Evolutionary conservation across 2,113 vertebrate species (phyloP).

Genomic region (Odocoileus virginianus): DNA sequence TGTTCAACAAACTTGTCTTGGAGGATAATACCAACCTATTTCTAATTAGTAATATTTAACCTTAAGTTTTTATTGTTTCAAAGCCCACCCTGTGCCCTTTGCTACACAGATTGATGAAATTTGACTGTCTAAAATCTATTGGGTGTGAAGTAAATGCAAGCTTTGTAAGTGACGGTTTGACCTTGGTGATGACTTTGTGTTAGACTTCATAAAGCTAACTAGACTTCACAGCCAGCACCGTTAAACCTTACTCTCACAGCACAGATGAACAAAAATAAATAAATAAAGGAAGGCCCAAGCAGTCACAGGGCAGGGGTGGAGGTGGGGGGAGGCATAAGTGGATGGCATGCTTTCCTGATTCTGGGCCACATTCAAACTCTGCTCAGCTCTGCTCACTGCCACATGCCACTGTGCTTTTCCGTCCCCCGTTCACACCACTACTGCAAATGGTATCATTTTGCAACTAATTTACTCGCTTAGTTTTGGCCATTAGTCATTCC

Average conservation of each 20-base stretch:
- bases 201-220: conserved; percentile 64
- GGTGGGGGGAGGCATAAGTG: not conserved
- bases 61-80: not conserved
- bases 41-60: not conserved
- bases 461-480: conserved; percentile 88
- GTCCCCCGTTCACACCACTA: conserved; percentile 80
- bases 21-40: not conserved
- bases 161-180: conserved; percentile 60
- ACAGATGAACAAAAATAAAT: conserved; percentile 59
- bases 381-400: conserved; percentile 72
- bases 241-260: conserved; percentile 60
- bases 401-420: conserved; percentile 85
- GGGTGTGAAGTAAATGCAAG: conserved; percentile 46
- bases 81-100: not conserved
- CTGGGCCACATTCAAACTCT: conserved; percentile 78
- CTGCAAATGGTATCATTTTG: conserved; percentile 88
- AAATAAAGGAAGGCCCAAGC: not conserved
- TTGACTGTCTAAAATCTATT: conserved; percentile 36
- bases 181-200: conserved; percentile 72
- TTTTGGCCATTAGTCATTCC: conserved; percentile 90
- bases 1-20: not conserved
- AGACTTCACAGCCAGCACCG: not conserved
- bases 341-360: conserved; percentile 73
- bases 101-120: not conserved
- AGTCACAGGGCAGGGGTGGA: not conserved